These are phyloP conservation scores for Papilio polytes DNA, from an alignment of 1,140 invertebrate genomes.

Conservation along the genomic window DNA sequence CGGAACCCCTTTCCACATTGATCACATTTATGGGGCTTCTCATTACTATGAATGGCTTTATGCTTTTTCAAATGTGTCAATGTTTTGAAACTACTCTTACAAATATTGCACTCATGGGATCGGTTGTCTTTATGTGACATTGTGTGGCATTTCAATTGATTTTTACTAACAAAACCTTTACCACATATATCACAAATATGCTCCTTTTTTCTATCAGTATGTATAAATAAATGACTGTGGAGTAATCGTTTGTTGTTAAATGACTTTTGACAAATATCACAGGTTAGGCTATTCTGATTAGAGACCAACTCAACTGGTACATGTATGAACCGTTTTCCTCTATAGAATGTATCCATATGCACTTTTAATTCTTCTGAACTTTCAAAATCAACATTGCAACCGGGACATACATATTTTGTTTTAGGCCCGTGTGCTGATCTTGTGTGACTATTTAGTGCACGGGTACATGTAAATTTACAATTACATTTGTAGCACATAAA, in stretches of 20 bases:
- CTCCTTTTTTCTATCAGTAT: slow-evolving; percentile 64
- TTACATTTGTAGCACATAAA: slow-evolving; percentile 50
- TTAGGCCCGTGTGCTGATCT: slow-evolving; percentile 37
- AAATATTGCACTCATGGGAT: slow-evolving; percentile 68
- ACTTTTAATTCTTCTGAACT: slow-evolving; percentile 42
- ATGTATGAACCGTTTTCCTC: slow-evolving; percentile 43
- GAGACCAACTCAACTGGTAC: slow-evolving; percentile 40
- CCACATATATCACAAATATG: slow-evolving; percentile 72
- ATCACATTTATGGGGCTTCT: slow-evolving; percentile 90
- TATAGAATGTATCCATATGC: slow-evolving; percentile 44
- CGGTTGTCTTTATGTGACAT: slow-evolving; percentile 63
- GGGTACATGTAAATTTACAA: slow-evolving; percentile 41
- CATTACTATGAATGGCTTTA: slow-evolving; percentile 86
- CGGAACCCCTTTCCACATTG: slow-evolving; percentile 89
- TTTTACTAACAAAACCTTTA: slow-evolving; percentile 67
- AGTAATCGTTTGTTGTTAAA: slow-evolving; percentile 67
- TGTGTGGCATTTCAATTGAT: slow-evolving; percentile 63
- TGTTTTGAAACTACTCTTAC: slow-evolving; percentile 65
- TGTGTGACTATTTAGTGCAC: slow-evolving; percentile 37
- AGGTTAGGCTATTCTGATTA: slow-evolving; percentile 50
- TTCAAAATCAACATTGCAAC: slow-evolving; percentile 49
- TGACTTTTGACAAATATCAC: slow-evolving; percentile 62
- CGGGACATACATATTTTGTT: slow-evolving; percentile 44
- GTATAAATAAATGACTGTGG: slow-evolving; percentile 60
- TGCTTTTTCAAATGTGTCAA: slow-evolving; percentile 79